Conservation (phyloP, 2,113 vertebrate species). For the Cranoglanis bouderius region DNA sequence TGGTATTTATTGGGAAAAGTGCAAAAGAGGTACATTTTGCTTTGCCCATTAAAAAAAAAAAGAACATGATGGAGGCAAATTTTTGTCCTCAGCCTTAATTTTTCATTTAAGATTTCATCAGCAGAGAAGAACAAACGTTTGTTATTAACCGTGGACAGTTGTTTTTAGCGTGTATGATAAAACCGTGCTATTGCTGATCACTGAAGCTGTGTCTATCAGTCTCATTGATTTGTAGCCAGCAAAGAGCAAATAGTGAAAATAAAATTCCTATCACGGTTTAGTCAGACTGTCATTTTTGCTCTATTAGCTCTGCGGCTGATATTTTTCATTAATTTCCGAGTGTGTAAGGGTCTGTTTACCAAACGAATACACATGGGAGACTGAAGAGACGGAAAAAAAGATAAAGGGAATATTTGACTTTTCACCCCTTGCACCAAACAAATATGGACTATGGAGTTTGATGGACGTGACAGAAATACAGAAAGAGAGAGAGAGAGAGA, state of each 20-base stretch:
- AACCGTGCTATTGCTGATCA: not conserved
- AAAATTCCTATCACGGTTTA: constrained; percentile 20
- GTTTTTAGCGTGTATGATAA: not conserved
- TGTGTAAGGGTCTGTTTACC: constrained; percentile 36
- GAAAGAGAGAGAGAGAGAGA: too few species aligned
- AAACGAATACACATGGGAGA: constrained; percentile 9
- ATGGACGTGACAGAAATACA: constrained; percentile 11
- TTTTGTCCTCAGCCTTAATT: not conserved
- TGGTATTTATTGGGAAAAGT: not conserved
- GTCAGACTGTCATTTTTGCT: constrained; percentile 1
- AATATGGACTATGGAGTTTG: constrained; percentile 19
- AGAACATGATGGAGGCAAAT: not conserved
- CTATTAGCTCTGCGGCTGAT: constrained; percentile 19
- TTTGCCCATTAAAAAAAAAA: not conserved
- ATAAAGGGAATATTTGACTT: constrained; percentile 43
- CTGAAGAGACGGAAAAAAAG: constrained; percentile 25
- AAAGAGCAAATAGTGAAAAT: not conserved
- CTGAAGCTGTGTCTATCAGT: not conserved
- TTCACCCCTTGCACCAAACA: constrained; percentile 7
- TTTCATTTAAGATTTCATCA: not conserved
- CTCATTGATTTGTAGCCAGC: not conserved
- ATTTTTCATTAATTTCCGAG: constrained; percentile 32
- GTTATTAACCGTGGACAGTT: not conserved
- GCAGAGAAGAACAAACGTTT: not conserved
- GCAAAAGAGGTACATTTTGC: not conserved